Base-by-base conservation (phyloP, 2,888 invertebrate genomes). In the Psylliodes chrysocephalus region DNA sequence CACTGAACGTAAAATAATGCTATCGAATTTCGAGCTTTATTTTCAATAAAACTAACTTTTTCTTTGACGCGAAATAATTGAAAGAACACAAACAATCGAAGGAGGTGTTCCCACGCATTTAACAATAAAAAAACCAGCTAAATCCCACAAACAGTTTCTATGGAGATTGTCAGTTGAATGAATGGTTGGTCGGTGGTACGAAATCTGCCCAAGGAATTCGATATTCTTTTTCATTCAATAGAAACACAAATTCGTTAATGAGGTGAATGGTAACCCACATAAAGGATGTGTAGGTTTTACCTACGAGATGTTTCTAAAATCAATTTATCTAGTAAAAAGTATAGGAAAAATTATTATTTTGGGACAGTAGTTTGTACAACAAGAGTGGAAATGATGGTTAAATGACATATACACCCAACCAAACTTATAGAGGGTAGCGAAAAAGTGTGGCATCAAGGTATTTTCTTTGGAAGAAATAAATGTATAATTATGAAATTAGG, bases 71-170 rank as follows among this genome's bases (percentile, higher is more conserved):
- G 67, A 61, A 68, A 60, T 46, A 60, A 60, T 52, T 46, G 53
- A 28, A 51, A 63, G 53, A 67, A 67, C 59, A 65, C 67, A 60
- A 64, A 65, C 63, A 63, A 63, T 64, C 19, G 49, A 53, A 42
- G 53, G 57, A 70, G 70, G 71, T 67, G 69, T 71, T 71, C 71
- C 71, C 71, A 71, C 71, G 71, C 71, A 69, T 66, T 60, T 60
- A 51, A 57, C 53, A 60, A 60, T 46, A 60, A 60, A 40, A n/a
- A 38, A 40, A 40, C 2, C 38, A 57, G 46, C 52, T 52, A 47
- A 56, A 65, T 51, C 56, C n/a, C n/a, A 47, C 30, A 49, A 60
- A 66, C 61, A 49, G 66, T 68, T 64, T 60, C 68, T 60, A 59
- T 51, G 61, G 60, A n/a, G 64, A 61, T 64, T 55, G 52, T 42